Conservation (phyloP, 23 tunicate species). For the Styela clava region DNA sequence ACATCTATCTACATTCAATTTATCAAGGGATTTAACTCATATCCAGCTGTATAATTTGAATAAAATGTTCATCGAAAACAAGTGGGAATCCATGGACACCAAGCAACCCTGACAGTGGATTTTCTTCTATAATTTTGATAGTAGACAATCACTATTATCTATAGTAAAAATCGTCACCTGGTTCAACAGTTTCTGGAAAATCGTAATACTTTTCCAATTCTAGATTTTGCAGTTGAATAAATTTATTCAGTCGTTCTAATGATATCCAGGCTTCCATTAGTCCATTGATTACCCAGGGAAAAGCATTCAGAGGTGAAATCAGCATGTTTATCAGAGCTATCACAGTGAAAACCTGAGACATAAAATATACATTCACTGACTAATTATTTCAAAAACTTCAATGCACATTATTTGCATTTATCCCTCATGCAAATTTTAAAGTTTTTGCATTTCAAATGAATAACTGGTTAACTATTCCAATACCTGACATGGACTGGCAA, state of each 20-base stretch:
- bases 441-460: too few species aligned
- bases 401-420: background rate
- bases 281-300: slow-evolving; percentile 98
- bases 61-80: too few species aligned
- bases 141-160: too few species aligned
- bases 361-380: background rate
- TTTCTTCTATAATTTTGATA: too few species aligned
- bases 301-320: slow-evolving; percentile 93
- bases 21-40: too few species aligned
- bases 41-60: too few species aligned
- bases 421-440: too few species aligned
- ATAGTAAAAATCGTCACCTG: slow-evolving; percentile 7
- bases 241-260: slow-evolving; percentile 56
- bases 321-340: slow-evolving; percentile 94
- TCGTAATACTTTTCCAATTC: slow-evolving; percentile 50
- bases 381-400: background rate
- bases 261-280: slow-evolving; percentile 92
- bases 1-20: too few species aligned
- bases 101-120: too few species aligned
- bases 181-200: background rate
- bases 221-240: slow-evolving; percentile 34
- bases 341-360: slow-evolving; percentile 83
- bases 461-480: too few species aligned
- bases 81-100: too few species aligned
- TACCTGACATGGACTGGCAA: too few species aligned